Base-by-base conservation (phyloP, 2,888 invertebrate genomes). In the Xestia c-nigrum region DNA sequence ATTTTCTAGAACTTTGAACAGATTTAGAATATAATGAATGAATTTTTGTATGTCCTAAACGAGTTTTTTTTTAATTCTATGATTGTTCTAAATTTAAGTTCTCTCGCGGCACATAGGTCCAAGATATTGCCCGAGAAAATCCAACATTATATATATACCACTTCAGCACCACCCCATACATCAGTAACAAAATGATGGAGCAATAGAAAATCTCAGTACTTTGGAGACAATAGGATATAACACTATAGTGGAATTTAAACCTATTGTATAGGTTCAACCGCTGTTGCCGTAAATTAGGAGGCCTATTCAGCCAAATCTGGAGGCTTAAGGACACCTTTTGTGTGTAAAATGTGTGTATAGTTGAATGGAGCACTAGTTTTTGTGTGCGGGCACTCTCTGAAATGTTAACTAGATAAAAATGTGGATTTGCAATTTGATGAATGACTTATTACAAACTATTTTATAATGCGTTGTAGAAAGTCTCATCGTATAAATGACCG, bases 211-310 rank as follows among this genome's bases (percentile, higher is more conserved):
- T 71, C 64, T 52, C 55, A 63, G 19, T 59, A 46, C 55, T 74
- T 61, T 3, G 2, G 9, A 61, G 38, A 82, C 80, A 82, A 82
- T 84, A 55, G 74, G 2, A 50, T 40, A 14, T 46, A 68, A 65
- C 64, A 74, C 59, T 80, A 66, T 71, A 80, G 43, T 40, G 69
- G 72, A 72, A 75, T 83, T 84, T 75, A 59, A 75, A 70, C 24
- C 84, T 66, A 72, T 83, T 83, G 75, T 83, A 68, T 38, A 6
- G 61, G 64, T 64, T 61, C 43, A 63, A 73, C 85, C 43, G 6
- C 9, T 52, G 47, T n/a, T 24, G 52, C 38, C 76, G 63, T 84
- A 85, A 85, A 84, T 84, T 81, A 82, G 85, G 24, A 55, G 21
- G 57, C 68, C 83, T 81, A 74, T 83, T 81, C 73, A 77, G 40